phyloP scores from a whole-genome alignment of 2,113 vertebrate genomes.

The Scomber japonicus region DNA sequence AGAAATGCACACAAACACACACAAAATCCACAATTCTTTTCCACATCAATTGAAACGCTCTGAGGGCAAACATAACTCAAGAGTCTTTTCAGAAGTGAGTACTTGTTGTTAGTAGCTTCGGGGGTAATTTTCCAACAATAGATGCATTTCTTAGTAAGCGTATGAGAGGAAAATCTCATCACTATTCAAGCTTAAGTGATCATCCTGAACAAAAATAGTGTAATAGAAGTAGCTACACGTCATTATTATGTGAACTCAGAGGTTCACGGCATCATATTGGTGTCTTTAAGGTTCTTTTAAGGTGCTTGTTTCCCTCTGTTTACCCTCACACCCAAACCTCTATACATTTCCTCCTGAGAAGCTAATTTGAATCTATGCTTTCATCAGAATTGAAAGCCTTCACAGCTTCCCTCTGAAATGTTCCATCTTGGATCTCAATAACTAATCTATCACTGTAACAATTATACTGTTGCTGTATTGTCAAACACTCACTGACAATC shows the following conservation, averaged over 20 bases:
- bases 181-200: background rate
- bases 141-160: background rate
- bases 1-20: background rate
- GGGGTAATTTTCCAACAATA: background rate
- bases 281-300: constrained; percentile 9
- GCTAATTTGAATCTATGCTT: constrained; percentile 35
- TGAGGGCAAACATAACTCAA: background rate
- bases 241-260: background rate
- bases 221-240: too few relatives aligned
- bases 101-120: background rate
- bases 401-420: constrained; percentile 6
- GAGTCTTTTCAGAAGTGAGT: background rate
- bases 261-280: background rate
- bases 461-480: constrained; percentile 19
- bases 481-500: constrained; percentile 31
- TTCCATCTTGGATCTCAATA: constrained; percentile 4
- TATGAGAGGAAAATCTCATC: background rate
- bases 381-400: constrained; percentile 47
- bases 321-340: background rate
- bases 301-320: background rate
- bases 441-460: constrained; percentile 24
- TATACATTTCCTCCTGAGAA: constrained; percentile 15
- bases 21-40: background rate
- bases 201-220: background rate
- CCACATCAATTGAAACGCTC: background rate